These are phyloP conservation scores for Drosophila parvula DNA, from an alignment of 1,140 invertebrate genomes.

Conservation along the genomic window DNA sequence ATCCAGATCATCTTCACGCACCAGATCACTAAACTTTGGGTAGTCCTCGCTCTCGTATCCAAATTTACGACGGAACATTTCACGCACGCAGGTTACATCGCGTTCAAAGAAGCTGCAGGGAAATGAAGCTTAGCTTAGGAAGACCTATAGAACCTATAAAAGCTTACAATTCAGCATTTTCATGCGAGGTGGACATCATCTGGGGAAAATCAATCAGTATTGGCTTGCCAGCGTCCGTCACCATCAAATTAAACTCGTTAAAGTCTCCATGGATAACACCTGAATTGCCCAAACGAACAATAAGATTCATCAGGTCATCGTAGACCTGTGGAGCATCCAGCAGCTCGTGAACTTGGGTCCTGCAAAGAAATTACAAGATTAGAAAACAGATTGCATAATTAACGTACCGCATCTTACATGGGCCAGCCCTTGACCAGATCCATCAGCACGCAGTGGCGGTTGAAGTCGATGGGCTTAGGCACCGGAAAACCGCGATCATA, in stretches of 20 bases:
- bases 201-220: constrained; percentile 99
- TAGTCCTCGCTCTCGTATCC: constrained; percentile 94
- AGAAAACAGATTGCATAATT: not conserved
- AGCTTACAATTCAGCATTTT: constrained; percentile 94
- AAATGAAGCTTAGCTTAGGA: not conserved
- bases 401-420: constrained; percentile 85
- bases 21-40: constrained; percentile 94
- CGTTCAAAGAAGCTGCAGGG: constrained; percentile 93
- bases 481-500: constrained; percentile 96
- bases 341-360: constrained; percentile 92
- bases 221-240: constrained; percentile 92
- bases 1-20: constrained; percentile 93
- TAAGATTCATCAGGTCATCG: constrained; percentile 97
- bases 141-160: not conserved
- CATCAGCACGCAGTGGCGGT: constrained; percentile 99
- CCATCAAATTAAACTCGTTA: constrained; percentile 99
- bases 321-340: constrained; percentile 92
- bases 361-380: constrained; percentile 70
- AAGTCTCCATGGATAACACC: constrained; percentile 99
- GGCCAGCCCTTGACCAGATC: constrained; percentile 93
- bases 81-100: constrained; percentile 96
- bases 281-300: constrained; percentile 94
- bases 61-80: constrained; percentile 97
- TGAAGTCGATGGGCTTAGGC: constrained; percentile 97
- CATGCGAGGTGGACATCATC: constrained; percentile 98